Percentiles rank a stretch among this genome's conserved stretches.
Conservation (phyloP, 2,888 invertebrate species). For the Polydrusus cervinus region DNA sequence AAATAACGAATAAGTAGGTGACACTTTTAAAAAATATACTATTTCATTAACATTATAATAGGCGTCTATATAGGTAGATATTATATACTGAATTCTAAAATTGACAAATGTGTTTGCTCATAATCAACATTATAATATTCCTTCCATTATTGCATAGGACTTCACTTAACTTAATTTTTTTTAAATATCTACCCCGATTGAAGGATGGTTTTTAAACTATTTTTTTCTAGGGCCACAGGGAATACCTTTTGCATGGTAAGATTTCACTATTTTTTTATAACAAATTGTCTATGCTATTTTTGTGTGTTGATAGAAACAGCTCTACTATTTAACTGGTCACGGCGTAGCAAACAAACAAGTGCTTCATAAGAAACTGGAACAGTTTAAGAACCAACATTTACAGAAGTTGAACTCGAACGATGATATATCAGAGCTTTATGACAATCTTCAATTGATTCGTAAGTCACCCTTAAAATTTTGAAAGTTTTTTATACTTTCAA, state of each 20-base stretch:
- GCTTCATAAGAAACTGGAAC: constrained; percentile 60
- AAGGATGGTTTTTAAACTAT: too few species aligned
- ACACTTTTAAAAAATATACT: too few species aligned
- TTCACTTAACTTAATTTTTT: too few species aligned
- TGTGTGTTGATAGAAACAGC: constrained; percentile 60
- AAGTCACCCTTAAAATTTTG: constrained; percentile 44
- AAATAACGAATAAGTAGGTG: too few species aligned
- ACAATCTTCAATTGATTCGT: constrained; percentile 63
- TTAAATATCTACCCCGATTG: too few species aligned
- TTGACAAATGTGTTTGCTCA: too few species aligned
- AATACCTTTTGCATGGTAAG: constrained; percentile 64
- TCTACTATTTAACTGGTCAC: constrained; percentile 63
- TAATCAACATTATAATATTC: too few species aligned
- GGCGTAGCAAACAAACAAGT: constrained; percentile 59
- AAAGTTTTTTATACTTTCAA: too few species aligned
- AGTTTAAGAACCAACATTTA: constrained; percentile 61
- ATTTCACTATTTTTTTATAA: constrained; percentile 22
- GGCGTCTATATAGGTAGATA: too few species aligned
- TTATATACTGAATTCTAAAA: too few species aligned
- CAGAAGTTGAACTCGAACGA: constrained; percentile 60
- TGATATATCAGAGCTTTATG: constrained; percentile 60
- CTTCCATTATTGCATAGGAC: too few species aligned
- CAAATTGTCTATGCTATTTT: constrained; percentile 24
- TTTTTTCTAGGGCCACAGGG: constrained; percentile 65
- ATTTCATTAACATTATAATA: too few species aligned